phyloP scores from a whole-genome alignment of 64 coral and sea anemone species.

The Hydrozoanthus tunicans region DNA sequence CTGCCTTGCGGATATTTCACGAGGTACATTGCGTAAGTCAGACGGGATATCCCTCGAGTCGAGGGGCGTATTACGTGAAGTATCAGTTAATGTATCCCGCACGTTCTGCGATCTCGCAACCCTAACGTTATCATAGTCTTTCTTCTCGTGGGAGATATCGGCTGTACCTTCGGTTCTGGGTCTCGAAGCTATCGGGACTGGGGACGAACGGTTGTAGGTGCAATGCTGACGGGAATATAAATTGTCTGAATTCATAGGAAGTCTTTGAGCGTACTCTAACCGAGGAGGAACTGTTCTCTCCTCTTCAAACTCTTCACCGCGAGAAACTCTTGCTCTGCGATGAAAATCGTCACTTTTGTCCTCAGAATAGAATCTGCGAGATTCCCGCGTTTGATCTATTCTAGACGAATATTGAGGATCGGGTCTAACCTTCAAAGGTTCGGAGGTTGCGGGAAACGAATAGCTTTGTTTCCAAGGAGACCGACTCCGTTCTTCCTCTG shows the following conservation, averaged over 20 bases:
- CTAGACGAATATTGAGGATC: constrained; percentile 18
- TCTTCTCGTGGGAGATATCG: neutral
- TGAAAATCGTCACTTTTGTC: constrained; percentile 34
- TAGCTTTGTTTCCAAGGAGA: constrained; percentile 39
- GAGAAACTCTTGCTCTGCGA: constrained; percentile 30
- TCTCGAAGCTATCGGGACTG: neutral
- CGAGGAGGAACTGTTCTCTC: neutral
- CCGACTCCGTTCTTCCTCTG: constrained; percentile 37
- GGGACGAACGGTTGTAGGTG: neutral
- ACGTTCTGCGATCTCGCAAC: neutral
- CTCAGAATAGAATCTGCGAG: constrained; percentile 23
- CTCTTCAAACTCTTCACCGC: constrained; percentile 10
- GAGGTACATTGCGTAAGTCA: constrained; percentile 6
- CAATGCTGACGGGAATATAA: constrained; percentile 22
- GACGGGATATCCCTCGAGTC: constrained; percentile 4
- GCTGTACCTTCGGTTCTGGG: neutral
- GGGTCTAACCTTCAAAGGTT: constrained; percentile 19
- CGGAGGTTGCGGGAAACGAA: neutral
- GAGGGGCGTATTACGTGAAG: neutral
- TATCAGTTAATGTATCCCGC: constrained; percentile 8
- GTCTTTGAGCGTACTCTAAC: constrained; percentile 28
- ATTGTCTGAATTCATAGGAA: constrained; percentile 7
- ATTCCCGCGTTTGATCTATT: constrained; percentile 30
- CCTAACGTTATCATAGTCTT: neutral
- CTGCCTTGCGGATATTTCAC: neutral